phyloP scores from a whole-genome alignment of 2,113 vertebrate genomes.

The Rutilus rutilus region DNA sequence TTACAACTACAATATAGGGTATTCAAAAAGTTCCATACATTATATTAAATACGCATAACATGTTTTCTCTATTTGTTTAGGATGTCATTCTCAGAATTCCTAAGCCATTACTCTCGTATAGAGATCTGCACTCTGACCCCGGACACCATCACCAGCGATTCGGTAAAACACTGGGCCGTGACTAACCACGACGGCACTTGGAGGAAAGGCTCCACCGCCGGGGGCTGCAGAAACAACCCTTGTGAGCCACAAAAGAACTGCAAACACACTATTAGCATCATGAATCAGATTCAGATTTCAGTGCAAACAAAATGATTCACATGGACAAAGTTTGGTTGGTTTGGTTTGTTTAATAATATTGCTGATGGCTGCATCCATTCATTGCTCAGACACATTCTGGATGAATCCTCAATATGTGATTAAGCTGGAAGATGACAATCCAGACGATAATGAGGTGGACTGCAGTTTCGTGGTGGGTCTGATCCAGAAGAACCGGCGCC shows the following conservation, averaged over 20 bases:
- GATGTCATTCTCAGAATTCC: conserved; percentile 91
- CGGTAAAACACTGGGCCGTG: conserved; percentile 89
- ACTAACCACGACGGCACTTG: conserved; percentile 87
- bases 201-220: conserved; percentile 90
- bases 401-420: conserved; percentile 91
- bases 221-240: conserved; percentile 90
- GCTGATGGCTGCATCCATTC: not conserved
- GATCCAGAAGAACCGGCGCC: conserved; percentile 94
- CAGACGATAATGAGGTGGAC: conserved; percentile 80
- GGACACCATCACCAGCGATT: conserved; percentile 82
- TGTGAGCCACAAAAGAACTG: conserved; percentile 58
- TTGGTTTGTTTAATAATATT: not conserved
- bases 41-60: not conserved
- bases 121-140: conserved; percentile 97
- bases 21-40: too few species aligned
- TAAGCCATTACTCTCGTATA: conserved; percentile 86
- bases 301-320: not conserved
- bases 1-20: not conserved
- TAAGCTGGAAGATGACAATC: conserved; percentile 89
- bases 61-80: conserved; percentile 65
- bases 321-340: not conserved
- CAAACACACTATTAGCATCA: not conserved
- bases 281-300: not conserved
- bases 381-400: conserved; percentile 88
- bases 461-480: conserved; percentile 92